Evolutionary conservation across 2,113 vertebrate genomes (phyloP).

Genomic region (Percopsis transmontana): DNA sequence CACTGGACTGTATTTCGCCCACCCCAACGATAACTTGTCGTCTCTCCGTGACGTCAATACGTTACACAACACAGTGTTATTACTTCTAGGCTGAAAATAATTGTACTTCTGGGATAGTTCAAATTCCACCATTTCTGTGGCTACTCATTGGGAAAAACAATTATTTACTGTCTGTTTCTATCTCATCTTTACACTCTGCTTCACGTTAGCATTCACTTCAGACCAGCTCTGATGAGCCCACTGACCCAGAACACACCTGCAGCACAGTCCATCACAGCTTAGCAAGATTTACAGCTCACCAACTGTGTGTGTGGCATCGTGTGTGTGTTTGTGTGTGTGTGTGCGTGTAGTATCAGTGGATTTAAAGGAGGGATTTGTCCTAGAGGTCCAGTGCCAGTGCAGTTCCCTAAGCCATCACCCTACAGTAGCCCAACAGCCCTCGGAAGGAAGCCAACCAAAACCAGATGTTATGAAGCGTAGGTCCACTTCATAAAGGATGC

Average conservation of each 20-base stretch:
- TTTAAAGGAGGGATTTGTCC: background rate
- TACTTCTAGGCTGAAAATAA: background rate
- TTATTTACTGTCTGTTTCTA: background rate
- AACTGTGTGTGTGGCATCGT: background rate
- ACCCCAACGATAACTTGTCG: no score
- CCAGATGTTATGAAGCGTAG: no score
- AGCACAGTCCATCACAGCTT: slow-evolving; percentile 4
- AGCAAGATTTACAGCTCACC: slow-evolving; percentile 3
- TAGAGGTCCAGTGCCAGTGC: background rate
- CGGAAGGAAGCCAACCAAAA: no score
- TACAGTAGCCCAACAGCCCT: background rate
- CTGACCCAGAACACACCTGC: background rate
- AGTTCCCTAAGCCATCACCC: background rate
- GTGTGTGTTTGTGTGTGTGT: slow-evolving; percentile 11
- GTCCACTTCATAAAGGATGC: no score
- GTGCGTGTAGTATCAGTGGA: background rate
- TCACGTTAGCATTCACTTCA: slow-evolving; percentile 20
- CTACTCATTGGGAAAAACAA: background rate
- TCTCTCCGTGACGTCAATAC: no score
- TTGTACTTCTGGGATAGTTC: background rate
- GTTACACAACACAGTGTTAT: background rate
- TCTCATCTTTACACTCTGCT: background rate
- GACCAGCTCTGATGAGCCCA: slow-evolving; percentile 23
- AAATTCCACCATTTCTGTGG: background rate
- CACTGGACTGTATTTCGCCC: no score